phyloP scores from a whole-genome alignment of 2,888 invertebrate species.

The Melanostoma mellinum region DNA sequence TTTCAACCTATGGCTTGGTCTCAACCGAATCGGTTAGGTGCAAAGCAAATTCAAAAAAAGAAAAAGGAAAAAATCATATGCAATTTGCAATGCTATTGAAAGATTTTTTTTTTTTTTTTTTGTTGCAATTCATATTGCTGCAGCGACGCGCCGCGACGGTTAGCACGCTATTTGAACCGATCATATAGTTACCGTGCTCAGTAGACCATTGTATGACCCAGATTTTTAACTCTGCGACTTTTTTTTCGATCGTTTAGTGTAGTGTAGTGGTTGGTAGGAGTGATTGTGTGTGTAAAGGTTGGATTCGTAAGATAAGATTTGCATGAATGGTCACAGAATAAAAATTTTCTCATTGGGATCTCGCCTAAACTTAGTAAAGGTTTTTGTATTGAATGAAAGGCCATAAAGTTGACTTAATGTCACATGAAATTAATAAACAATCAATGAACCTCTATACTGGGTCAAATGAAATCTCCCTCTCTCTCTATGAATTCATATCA shows the following conservation, averaged over 20 bases:
- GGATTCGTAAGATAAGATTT: not conserved
- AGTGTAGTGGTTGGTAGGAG: not conserved
- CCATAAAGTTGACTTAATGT: not conserved
- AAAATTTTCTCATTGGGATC: too few relatives aligned
- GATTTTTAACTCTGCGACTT: slow-evolving; percentile 21
- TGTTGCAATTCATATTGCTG: not conserved
- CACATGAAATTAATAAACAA: too few relatives aligned
- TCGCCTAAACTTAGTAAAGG: too few relatives aligned
- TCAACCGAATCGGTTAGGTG: too few relatives aligned
- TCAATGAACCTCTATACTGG: too few relatives aligned
- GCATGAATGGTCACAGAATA: slow-evolving; percentile 10
- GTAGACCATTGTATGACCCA: slow-evolving; percentile 45
- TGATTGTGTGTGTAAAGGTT: too few relatives aligned
- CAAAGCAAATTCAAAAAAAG: not conserved
- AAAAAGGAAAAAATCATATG: not conserved
- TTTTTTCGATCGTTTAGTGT: not conserved
- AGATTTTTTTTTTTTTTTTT: not conserved
- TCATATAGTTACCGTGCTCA: slow-evolving; percentile 1
- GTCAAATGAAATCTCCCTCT: too few relatives aligned
- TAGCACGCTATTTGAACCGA: not conserved
- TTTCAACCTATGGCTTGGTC: not conserved
- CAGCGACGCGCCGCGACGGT: not conserved
- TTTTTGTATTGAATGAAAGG: too few relatives aligned
- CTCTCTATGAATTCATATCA: too few relatives aligned
- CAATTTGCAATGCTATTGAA: slow-evolving; percentile 3